Conservation (phyloP, 2,113 vertebrate genomes). For the Toxotes jaculatrix region DNA sequence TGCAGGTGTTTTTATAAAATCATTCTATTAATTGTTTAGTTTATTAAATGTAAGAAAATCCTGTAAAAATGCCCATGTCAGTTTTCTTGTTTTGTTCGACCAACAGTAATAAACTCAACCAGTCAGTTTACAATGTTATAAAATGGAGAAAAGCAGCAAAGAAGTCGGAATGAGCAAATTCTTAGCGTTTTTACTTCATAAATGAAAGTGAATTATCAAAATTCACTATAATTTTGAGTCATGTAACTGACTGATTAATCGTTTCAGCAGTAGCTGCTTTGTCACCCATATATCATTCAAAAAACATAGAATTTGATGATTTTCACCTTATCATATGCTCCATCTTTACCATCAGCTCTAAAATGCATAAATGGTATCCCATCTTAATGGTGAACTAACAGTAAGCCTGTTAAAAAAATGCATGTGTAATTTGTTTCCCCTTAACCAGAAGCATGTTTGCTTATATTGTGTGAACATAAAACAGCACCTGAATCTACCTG, state of each 20-base stretch:
- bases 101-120: background rate
- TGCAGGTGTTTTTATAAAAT: background rate
- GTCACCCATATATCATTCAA: background rate
- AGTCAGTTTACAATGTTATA: background rate
- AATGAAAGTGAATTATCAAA: background rate
- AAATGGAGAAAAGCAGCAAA: background rate
- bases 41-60: background rate
- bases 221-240: background rate
- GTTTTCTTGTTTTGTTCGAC: background rate
- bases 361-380: slow-evolving; percentile 11
- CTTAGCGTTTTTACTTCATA: background rate
- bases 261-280: background rate
- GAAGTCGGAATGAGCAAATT: background rate
- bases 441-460: slow-evolving; percentile 56
- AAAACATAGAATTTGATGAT: slow-evolving; percentile 3
- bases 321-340: background rate
- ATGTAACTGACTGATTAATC: background rate
- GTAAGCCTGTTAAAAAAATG: slow-evolving; percentile 26
- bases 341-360: slow-evolving; percentile 14
- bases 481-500: slow-evolving; percentile 72
- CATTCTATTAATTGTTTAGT: background rate
- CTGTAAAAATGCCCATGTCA: background rate
- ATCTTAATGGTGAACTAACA: slow-evolving; percentile 20
- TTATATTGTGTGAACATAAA: slow-evolving; percentile 74
- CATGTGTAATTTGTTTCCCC: background rate